Percentiles rank a stretch among this genome's conserved stretches.
Conservation (phyloP, 2,888 invertebrate species). For the Drosophila algonquin region DNA sequence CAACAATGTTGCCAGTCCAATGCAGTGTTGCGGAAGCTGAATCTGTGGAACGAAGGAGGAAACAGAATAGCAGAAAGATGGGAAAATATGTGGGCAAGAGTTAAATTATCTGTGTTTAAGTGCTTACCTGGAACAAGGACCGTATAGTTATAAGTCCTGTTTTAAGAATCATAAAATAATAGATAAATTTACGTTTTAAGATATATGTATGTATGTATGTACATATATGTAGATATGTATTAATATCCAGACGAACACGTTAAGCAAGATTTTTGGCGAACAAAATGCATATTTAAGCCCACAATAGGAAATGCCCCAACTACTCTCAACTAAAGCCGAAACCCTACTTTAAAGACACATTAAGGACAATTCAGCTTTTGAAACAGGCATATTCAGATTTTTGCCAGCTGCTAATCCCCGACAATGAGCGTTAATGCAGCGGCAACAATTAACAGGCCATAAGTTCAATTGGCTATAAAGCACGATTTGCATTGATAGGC, state of each 20-base stretch:
- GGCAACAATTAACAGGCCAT: conserved; percentile 66
- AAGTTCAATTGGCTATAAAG: conserved; percentile 50
- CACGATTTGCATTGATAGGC: conserved; percentile 51
- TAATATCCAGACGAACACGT: no score
- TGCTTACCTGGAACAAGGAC: no score
- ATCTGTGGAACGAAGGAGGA: neutral
- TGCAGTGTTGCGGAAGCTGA: conserved; percentile 21
- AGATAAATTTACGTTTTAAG: no score
- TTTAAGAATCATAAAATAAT: no score
- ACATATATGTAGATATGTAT: no score
- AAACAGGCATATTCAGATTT: neutral
- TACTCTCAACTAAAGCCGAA: no score
- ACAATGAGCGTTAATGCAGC: conserved; percentile 6
- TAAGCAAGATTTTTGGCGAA: no score
- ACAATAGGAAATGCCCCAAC: no score
- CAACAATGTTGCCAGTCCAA: conserved; percentile 55
- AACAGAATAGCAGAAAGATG: neutral
- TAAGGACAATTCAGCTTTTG: neutral
- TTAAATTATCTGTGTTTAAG: no score
- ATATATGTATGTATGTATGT: no score
- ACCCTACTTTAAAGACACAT: neutral
- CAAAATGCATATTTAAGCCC: no score
- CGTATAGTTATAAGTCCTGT: no score
- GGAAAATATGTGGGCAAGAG: neutral
- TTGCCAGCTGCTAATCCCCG: conserved; percentile 10